phyloP scores from a whole-genome alignment of 2,888 invertebrate genomes.

The Drosophila infuscata region DNA sequence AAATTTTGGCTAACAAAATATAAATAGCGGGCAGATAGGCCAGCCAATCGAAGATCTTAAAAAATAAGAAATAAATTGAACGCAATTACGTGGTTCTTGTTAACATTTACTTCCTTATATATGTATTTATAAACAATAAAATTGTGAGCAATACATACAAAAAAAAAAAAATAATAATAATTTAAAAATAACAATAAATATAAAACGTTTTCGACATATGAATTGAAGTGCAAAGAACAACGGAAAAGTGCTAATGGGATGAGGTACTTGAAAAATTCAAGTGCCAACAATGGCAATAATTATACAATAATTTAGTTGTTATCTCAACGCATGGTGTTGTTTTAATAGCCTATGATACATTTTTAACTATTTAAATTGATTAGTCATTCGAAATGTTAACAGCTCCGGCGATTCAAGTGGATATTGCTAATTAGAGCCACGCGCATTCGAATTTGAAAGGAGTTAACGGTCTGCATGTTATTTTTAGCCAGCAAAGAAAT shows the following conservation, averaged over 20 bases:
- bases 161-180: constrained; percentile 9
- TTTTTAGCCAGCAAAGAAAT: background rate
- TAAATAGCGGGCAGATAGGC: constrained; percentile 7
- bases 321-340: background rate
- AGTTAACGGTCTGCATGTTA: background rate
- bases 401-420: constrained; percentile 7
- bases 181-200: constrained; percentile 25
- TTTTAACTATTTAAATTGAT: constrained; percentile 2
- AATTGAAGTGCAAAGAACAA: constrained; percentile 5
- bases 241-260: background rate
- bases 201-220: constrained; percentile 19
- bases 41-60: constrained; percentile 7
- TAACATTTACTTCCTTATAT: constrained; percentile 47
- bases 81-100: constrained; percentile 29
- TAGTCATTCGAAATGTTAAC: constrained; percentile 6
- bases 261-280: background rate
- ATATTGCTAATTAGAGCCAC: constrained; percentile 29
- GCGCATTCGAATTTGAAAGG: background rate
- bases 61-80: constrained; percentile 19
- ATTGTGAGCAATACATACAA: constrained; percentile 20
- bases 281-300: background rate
- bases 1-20: constrained; percentile 4
- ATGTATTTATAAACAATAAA: constrained; percentile 12
- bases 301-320: background rate
- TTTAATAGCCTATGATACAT: background rate